Evolutionary conservation across 2,888 invertebrate genomes (phyloP).

Genomic region (Caenorhabditis sp.): DNA sequence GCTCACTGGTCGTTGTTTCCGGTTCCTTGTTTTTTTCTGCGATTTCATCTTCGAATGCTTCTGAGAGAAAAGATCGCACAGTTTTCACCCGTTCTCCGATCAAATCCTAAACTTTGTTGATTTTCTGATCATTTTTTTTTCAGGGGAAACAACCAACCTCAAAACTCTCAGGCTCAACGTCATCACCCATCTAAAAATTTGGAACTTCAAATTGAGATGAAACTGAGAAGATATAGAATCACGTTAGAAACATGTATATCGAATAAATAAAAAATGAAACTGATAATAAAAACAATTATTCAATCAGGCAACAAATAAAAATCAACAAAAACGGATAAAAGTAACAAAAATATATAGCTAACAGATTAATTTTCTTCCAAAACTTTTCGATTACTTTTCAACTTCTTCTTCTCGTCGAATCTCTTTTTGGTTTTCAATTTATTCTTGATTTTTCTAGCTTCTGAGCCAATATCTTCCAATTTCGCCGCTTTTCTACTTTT

Average conservation of each 20-base stretch:
- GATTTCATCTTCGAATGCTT: constrained; percentile 26
- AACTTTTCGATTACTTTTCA: constrained; percentile 3
- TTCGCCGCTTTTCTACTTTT: constrained; percentile 26
- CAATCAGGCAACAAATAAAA: not conserved
- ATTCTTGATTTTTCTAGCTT: constrained; percentile 3
- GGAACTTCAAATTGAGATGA: not conserved
- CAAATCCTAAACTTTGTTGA: constrained; percentile 11
- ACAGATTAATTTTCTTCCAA: not conserved
- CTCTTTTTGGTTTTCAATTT: constrained; percentile 12
- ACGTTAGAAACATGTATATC: not conserved
- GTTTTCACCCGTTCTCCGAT: constrained; percentile 14
- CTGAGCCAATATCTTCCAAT: constrained; percentile 6
- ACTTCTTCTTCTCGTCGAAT: constrained; percentile 4
- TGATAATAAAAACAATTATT: not conserved
- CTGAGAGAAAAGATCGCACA: constrained; percentile 14
- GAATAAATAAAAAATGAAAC: not conserved
- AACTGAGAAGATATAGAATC: not conserved
- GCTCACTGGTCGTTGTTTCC: not conserved
- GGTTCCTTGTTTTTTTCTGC: not conserved
- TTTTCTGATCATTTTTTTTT: no score
- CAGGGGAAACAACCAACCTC: not conserved
- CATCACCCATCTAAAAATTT: not conserved
- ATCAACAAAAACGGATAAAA: constrained; percentile 6
- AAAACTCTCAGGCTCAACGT: not conserved
- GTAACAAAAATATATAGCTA: constrained; percentile 1